phyloP scores from a whole-genome alignment of 2,113 vertebrate species.

The Corydoras maculifer region DNA sequence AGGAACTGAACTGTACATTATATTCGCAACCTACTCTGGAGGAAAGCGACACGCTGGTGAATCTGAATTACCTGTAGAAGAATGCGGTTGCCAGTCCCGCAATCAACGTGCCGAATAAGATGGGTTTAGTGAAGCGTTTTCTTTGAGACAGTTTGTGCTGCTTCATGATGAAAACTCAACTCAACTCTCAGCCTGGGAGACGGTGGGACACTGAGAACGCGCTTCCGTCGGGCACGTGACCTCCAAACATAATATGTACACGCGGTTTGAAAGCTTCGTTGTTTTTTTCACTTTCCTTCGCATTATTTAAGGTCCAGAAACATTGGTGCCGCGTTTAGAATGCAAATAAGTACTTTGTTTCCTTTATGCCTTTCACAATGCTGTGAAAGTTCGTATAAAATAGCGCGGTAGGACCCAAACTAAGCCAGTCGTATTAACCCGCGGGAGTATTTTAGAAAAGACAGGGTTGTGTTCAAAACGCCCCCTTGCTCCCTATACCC shows the following conservation, averaged over 20 bases:
- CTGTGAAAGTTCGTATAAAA: background rate
- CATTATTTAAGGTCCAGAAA: too few relatives aligned
- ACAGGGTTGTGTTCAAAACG: background rate
- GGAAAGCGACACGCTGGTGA: constrained; percentile 5
- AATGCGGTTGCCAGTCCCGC: constrained; percentile 57
- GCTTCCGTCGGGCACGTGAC: background rate
- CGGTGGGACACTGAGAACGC: background rate
- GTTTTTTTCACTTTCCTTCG: too few relatives aligned
- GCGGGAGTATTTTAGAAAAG: background rate
- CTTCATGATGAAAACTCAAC: constrained; percentile 45
- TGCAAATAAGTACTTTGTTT: too few relatives aligned
- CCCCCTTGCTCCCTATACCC: background rate
- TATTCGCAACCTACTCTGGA: background rate
- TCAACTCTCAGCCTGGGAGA: too few relatives aligned
- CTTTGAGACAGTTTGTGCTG: constrained; percentile 47
- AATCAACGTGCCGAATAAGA: constrained; percentile 59
- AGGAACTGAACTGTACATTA: background rate
- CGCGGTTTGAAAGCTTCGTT: background rate
- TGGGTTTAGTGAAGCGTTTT: constrained; percentile 60
- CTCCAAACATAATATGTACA: constrained; percentile 20
- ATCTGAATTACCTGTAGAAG: constrained; percentile 52
- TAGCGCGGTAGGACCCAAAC: background rate
- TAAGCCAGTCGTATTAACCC: background rate
- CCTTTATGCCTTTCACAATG: too few relatives aligned
- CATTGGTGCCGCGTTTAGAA: too few relatives aligned